Base-by-base conservation (phyloP, 2,888 invertebrate genomes). In the Oxycera nigricornis region DNA sequence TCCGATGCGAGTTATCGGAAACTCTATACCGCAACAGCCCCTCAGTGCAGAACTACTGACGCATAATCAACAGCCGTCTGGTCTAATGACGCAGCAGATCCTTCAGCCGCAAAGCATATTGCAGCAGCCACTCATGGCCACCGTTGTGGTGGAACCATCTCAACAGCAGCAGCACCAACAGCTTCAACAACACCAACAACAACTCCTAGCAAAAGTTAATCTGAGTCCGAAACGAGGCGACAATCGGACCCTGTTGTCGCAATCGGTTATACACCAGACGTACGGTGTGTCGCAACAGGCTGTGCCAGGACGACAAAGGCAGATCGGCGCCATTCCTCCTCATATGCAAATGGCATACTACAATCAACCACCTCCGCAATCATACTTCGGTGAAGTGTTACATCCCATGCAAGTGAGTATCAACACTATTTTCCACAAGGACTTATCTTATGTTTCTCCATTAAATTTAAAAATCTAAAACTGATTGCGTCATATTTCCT, bases 281-380 rank as follows among this genome's bases (percentile, higher is more conserved):
- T 84, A 84, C 78, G 85, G 84, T 46, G 81, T 85, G 4, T 46
- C 68, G 31, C 74, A 74, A 31, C 68, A 78, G 79, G 80, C 75
- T 79, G 78, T 78, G 70, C 78, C 79, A 52, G 79, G 84, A 59
- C 78, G 80, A 74, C 78, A 80, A 39, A 80, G 79, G 59, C 78
- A 80, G 55, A 78, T 80, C 55, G 79, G 80, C 74, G 79, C 78
- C 76, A 78, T 80, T 73, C 80, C 82, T 80, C 74, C 81, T 28
- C 83, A 83, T 76, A 78, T 84, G 80, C 84, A 83, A 77, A 80
- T 85, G 79, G 80, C 82, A 76, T 85, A 85, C 77, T 85, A 82
- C 55, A 82, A 82, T 67, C 82, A 84, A 78, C 81, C 82, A 78
- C 79, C 82, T 79, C 79, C 78, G 26, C 79, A 79, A 74, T 75